Base-by-base conservation (phyloP, 2,113 vertebrate genomes). In the Hippocampus abdominalis region DNA sequence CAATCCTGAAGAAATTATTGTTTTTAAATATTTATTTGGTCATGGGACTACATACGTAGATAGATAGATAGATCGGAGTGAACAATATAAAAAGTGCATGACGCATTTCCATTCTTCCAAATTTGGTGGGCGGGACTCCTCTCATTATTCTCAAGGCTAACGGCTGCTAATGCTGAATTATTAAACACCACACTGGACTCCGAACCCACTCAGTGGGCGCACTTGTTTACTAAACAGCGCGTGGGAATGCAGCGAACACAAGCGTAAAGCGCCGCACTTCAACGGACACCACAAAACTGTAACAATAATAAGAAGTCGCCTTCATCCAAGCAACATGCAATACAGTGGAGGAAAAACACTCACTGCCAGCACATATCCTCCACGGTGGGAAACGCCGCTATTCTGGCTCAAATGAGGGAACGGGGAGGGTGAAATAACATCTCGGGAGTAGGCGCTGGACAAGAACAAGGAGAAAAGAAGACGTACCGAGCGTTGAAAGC, bases 51-150 rank as follows among this genome's bases (percentile, higher is more conserved):
- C 16, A 49, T 49, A 49, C 7, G 21, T 21, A 51, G 49, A 53
- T n/a, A 53, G 48, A 51, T 20, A 51, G 49, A 53, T n/a, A 53
- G 21, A 53, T n/a, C 32, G 32, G 32, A 6, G 5, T 6, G 32
- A 36, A 5, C 32, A 6, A 36, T 36, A 36, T 20, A 49, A 49
- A 49, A 77, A 78, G 75, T 77, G 65, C 74, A 81, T 87, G 83
- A 88, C 86, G 86, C 84, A 88, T 89, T 89, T 88, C 71, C 64
- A 69, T 80, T 77, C 77, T 65, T 65, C 77, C 77, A 87, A 74
- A 83, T 79, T 76, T 1, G 83, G 86, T 88, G 87, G 86, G 87
- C 89, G 84, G 84, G 83, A 81, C 87, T 4, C 68, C 13, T 66
- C 54, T 76, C 49, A 23, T 60, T 44, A 54, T 49, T 42, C 23